A percentile compares a stretch with the other conserved stretches of the same genome.
phyloP scores from a whole-genome alignment of 2,113 vertebrate genomes.

The Aix galericulata region DNA sequence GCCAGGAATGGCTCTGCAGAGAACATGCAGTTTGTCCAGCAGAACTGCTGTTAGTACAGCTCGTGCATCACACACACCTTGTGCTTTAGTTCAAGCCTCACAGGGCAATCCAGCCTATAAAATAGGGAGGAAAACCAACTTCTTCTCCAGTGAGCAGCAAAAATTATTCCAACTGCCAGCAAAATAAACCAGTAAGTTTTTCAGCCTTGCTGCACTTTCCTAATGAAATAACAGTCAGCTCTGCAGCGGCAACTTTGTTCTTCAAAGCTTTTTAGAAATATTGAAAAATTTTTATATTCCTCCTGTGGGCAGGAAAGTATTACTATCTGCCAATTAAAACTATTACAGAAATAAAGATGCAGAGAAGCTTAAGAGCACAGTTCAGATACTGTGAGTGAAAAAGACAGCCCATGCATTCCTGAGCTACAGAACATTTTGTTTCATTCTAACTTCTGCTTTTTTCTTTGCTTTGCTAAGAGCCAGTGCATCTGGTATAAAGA shows the following conservation, averaged over 20 bases:
- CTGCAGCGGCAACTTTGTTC: not conserved
- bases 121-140: not conserved
- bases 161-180: not conserved
- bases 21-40: not conserved
- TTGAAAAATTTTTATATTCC: not conserved
- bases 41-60: not conserved
- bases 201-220: not conserved
- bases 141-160: not conserved
- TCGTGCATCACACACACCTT: not conserved
- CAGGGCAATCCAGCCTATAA: not conserved
- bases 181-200: slow-evolving; percentile 1
- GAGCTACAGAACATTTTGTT: not conserved
- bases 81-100: not conserved
- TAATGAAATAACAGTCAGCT: not conserved
- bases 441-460: not conserved
- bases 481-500: not conserved
- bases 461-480: not conserved
- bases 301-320: not conserved
- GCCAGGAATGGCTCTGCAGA: not conserved
- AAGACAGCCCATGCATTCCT: not conserved
- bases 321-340: slow-evolving; percentile 13
- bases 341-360: not conserved
- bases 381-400: not conserved
- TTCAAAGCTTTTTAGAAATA: slow-evolving; percentile 3
- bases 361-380: not conserved